These are phyloP conservation scores for Pollenia griseotomentosa DNA, from an alignment of 2,888 invertebrate species.

Conservation along the genomic window DNA sequence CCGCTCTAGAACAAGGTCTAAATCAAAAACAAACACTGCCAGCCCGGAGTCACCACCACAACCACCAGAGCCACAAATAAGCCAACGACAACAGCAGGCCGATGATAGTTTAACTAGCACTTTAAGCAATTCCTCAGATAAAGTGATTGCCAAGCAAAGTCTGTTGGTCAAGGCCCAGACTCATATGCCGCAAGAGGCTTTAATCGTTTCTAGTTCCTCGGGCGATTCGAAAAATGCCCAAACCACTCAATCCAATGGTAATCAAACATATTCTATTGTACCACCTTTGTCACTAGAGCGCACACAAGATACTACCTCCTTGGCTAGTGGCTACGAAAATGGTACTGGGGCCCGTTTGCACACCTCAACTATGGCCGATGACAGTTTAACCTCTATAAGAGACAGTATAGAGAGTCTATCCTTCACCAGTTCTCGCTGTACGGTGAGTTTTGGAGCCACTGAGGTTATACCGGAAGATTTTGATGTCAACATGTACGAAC, in stretches of 20 bases:
- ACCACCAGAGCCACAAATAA: background rate
- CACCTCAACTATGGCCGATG: slow-evolving; percentile 83
- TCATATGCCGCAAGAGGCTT: slow-evolving; percentile 77
- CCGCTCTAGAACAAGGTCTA: slow-evolving; percentile 58
- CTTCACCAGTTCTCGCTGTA: slow-evolving; percentile 83
- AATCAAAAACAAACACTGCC: slow-evolving; percentile 68
- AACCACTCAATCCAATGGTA: slow-evolving; percentile 42
- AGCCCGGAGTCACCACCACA: slow-evolving; percentile 38
- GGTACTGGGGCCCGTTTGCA: slow-evolving; percentile 76
- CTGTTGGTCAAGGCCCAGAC: slow-evolving; percentile 82
- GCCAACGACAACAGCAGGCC: slow-evolving; percentile 29
- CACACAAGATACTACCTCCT: slow-evolving; percentile 75
- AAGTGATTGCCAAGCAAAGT: slow-evolving; percentile 76
- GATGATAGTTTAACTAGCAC: slow-evolving; percentile 83
- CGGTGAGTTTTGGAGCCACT: slow-evolving; percentile 82
- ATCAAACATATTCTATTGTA: slow-evolving; percentile 34
- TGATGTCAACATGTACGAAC: slow-evolving; percentile 77
- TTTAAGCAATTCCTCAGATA: slow-evolving; percentile 81
- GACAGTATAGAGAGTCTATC: slow-evolving; percentile 83
- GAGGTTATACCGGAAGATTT: slow-evolving; percentile 80
- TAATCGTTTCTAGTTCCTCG: slow-evolving; percentile 72
- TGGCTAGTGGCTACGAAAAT: slow-evolving; percentile 80
- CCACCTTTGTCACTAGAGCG: slow-evolving; percentile 65
- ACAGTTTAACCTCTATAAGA: slow-evolving; percentile 82
- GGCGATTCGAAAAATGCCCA: slow-evolving; percentile 61